Conservation (phyloP, 2,113 vertebrate species). For the Cynopterus brachyotis region DNA sequence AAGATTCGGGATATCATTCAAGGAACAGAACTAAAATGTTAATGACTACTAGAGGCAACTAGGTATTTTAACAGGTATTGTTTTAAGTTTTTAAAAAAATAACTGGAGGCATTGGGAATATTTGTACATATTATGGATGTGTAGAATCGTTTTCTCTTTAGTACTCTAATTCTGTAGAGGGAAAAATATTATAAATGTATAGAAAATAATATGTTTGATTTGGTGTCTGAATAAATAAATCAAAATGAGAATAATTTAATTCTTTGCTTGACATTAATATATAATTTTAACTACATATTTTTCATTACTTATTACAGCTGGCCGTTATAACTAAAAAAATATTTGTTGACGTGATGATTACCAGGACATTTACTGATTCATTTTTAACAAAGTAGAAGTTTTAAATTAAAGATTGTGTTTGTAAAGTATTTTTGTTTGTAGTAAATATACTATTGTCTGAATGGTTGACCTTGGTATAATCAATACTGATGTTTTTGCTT, state of each 20-base stretch:
- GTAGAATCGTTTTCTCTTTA: background rate
- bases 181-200: background rate
- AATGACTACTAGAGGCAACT: conserved; percentile 7
- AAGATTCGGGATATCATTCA: conserved; percentile 90
- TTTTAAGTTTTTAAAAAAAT: background rate
- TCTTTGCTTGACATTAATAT: background rate
- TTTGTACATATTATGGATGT: background rate
- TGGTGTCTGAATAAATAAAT: conserved; percentile 17
- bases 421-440: conserved; percentile 1
- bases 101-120: background rate
- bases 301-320: background rate
- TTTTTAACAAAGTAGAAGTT: conserved; percentile 40
- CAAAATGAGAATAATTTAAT: conserved; percentile 28
- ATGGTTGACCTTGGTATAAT: background rate
- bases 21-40: conserved; percentile 75
- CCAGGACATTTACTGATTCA: background rate
- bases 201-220: conserved; percentile 6
- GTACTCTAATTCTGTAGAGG: background rate
- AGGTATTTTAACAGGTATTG: background rate
- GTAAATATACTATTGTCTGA: conserved; percentile 38
- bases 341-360: background rate
- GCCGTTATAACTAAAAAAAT: conserved; percentile 2
- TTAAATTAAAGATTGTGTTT: conserved; percentile 41
- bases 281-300: background rate
- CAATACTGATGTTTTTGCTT: background rate